Evolutionary conservation across 2,113 vertebrate species (phyloP).

Genomic region (Myocastor coypus): DNA sequence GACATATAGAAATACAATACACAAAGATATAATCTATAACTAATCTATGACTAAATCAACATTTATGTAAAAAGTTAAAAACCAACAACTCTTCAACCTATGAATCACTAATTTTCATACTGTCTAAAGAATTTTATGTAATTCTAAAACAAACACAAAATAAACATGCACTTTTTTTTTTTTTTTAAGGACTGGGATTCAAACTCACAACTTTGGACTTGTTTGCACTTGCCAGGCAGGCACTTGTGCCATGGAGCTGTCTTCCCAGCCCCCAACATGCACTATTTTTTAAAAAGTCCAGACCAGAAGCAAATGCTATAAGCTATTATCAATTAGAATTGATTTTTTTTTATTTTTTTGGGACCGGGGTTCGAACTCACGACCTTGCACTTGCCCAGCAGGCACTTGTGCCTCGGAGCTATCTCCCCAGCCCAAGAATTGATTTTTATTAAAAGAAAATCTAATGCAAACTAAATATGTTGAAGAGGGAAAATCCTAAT

Average conservation of each 20-base stretch:
- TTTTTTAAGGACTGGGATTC: too few relatives aligned
- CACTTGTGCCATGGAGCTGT: too few relatives aligned
- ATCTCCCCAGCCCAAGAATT: too few relatives aligned
- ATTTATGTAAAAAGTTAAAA: neutral
- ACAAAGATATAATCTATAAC: neutral
- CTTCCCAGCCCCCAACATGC: too few relatives aligned
- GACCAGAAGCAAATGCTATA: neutral
- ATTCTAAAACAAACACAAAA: conserved; percentile 61
- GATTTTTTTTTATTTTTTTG: neutral
- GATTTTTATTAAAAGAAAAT: conserved; percentile 7
- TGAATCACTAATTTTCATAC: conserved; percentile 23
- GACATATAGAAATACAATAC: neutral
- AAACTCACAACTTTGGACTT: too few relatives aligned
- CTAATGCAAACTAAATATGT: neutral
- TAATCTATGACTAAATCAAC: neutral
- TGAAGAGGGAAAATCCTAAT: neutral
- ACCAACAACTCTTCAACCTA: neutral
- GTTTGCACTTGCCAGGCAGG: too few relatives aligned
- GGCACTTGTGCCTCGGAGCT: too few relatives aligned
- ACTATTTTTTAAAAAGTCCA: neutral
- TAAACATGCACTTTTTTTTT: neutral
- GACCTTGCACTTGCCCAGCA: too few relatives aligned
- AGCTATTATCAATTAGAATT: neutral
- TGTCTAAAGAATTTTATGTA: neutral
- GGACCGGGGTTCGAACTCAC: too few relatives aligned